Evolutionary conservation across 30 jellyfish, hydroid and myxozoan genomes (phyloP).

Genomic region (Kudoa iwatai): DNA sequence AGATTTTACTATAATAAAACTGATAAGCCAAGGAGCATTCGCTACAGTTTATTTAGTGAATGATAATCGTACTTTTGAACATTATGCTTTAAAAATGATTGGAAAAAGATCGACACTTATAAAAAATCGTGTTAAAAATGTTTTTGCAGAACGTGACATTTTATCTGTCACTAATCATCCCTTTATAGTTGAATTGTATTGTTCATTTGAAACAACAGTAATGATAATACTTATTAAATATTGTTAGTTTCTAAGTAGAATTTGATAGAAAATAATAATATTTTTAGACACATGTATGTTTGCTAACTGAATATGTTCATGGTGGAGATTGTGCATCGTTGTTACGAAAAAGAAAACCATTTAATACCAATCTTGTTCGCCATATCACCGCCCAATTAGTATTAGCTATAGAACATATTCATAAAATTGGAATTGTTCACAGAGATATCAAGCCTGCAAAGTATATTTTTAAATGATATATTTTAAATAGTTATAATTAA

Average conservation of each 20-base stretch:
- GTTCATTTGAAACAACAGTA: conserved; percentile 82
- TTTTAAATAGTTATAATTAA: conserved; percentile 1
- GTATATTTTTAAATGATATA: conserved; percentile 5
- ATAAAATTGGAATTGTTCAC: conserved; percentile 73
- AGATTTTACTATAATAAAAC: conserved; percentile 29
- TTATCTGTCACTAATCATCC: conserved; percentile 92
- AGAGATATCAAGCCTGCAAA: conserved; percentile 84
- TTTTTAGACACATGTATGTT: conserved; percentile 26
- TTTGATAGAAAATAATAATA: background rate
- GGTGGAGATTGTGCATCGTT: conserved; percentile 99
- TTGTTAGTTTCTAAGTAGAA: background rate
- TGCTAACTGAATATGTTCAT: conserved; percentile 85
- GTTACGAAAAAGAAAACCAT: conserved; percentile 33
- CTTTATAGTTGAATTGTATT: conserved; percentile 47
- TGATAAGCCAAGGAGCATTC: conserved; percentile 85
- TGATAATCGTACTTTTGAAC: conserved; percentile 26
- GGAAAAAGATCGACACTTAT: conserved; percentile 38
- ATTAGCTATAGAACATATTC: conserved; percentile 76
- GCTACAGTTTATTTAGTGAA: conserved; percentile 77
- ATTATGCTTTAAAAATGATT: conserved; percentile 77
- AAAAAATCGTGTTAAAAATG: conserved; percentile 79
- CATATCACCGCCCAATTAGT: conserved; percentile 54
- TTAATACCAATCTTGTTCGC: conserved; percentile 57
- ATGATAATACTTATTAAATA: background rate
- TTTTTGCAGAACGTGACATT: conserved; percentile 67